Conservation (phyloP, 2,113 vertebrate species). For the Heterochromis multidens region DNA sequence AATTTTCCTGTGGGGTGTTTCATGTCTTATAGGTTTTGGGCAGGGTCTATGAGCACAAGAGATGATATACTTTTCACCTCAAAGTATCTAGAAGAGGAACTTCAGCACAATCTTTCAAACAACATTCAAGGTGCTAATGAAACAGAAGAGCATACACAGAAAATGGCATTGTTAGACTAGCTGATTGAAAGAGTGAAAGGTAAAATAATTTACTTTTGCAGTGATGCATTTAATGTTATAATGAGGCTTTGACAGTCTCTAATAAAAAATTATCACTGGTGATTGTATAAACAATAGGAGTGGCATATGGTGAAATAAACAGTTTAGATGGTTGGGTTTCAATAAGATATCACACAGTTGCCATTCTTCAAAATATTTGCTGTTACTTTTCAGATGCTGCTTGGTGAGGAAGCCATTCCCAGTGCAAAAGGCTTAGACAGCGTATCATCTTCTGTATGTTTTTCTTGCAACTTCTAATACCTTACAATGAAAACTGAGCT, state of each 20-base stretch:
- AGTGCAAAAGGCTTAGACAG: background rate
- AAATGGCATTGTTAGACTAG: background rate
- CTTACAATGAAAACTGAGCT: background rate
- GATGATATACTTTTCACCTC: background rate
- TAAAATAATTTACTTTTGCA: background rate
- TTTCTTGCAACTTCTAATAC: background rate
- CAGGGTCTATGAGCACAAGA: background rate
- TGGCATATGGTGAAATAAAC: background rate
- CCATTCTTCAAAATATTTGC: slow-evolving; percentile 13
- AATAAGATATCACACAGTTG: background rate
- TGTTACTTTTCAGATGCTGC: background rate
- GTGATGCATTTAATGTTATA: background rate
- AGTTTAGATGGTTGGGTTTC: fast-evolving
- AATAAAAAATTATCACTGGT: background rate
- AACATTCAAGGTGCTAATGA: background rate
- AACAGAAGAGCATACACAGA: background rate
- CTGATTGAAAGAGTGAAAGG: background rate
- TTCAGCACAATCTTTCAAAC: background rate
- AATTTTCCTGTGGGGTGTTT: background rate
- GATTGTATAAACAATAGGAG: background rate
- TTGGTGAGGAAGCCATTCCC: background rate
- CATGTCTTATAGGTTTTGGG: background rate
- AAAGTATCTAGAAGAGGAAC: background rate
- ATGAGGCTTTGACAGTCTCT: background rate
- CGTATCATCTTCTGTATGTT: background rate